Base-by-base conservation (phyloP, 2,113 vertebrate species). In the Trinectes maculatus region DNA sequence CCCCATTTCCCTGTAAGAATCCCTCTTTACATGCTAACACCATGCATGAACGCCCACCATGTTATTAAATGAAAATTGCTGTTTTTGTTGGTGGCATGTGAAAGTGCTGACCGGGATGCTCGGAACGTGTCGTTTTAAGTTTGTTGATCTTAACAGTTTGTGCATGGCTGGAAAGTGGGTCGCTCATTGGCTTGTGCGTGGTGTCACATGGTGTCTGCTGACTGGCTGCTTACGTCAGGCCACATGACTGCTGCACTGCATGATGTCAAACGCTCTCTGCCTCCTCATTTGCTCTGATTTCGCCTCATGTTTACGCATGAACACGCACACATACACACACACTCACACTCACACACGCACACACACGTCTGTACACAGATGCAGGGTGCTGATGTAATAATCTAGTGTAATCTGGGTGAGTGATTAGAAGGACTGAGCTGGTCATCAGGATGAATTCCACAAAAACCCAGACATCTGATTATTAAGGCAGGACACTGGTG, bases 201-300 rank as follows among this genome's bases (percentile, higher is more conserved):
- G 59, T 24, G 43, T 44, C 19, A 22, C 19, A 21, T 44, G 42
- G 11, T 78, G 75, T 75, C 67, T 82, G 69, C 78, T 84, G 68
- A 68, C 70, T 74, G 52, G 57, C 63, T 68, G 61, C 51, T 42
- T 51, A 72, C 34, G 53, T 79, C 57, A 77, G 76, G 61, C 42
- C 85, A 87, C 79, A 73, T 87, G 89, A 87, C 81, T 68, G 69
- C 59, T 49, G 61, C 77, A 61, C 72, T 81, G 88, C 84, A 87
- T 91, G 89, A 87, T 73, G 83, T 87, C 78, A 84, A 73, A 73
- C 66, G 31, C 62, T 81, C 71, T 68, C 68, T 66, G 67, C 53
- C 10, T 75, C 48, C 71, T 55, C 64, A 79, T 83, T 91, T 60
- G 80, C 71, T 81, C 60, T 62, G n/a, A n/a, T n/a, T n/a, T n/a